Base-by-base conservation (phyloP, 2,797 vertebrate species). In the Sphaeramia orbicularis region DNA sequence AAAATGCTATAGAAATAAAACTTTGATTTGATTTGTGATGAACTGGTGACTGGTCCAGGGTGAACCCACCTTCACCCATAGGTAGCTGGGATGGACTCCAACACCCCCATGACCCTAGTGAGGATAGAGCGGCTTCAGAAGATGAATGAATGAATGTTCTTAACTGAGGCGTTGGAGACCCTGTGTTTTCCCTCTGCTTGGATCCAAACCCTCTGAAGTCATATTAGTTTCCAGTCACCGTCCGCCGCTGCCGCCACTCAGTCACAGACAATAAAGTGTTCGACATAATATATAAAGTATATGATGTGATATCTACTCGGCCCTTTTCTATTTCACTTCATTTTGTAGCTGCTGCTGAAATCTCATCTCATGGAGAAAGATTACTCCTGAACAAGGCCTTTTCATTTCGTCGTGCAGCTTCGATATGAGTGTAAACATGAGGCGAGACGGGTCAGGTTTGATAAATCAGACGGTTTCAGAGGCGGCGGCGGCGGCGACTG, bases 391-490 rank as follows among this genome's bases (percentile, higher is more conserved):
- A 45, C 36, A 71, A 61, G 16, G 10, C 0, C 1, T 65, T 71
- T 59, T n/a, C 2, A n/a, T 21, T 52, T 13, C 36, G 49, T n/a
- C 11, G 32, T 41, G 4, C n/a, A 2, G 50, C 37, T 76, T 61
- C 21, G 4, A 53, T 44, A 35, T 27, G 19, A 48, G 52, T 19
- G 16, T 19, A 59, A 27, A 37, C 32, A 8, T 52, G 44, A 19
- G 41, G 24, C 10, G 0, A 51, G 54, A 47, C 56, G 59, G 49
- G 55, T 76, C 14, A 35, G 56, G 55, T 53, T 71, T 47, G 74
- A 67, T 76, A 63, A 76, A 81, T 71, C 72, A 61, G 50, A 32
- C 44, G 40, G 78, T 68, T 63, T 50, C 64, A 54, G 32, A 35
- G 60, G 54, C 21, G 0, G 7, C 9, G 1, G 30, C 2, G 53